A percentile compares a stretch with the other conserved stretches of the same genome.
Conservation (phyloP, 2,797 vertebrate species). For the Kryptolebias ocellatus region DNA sequence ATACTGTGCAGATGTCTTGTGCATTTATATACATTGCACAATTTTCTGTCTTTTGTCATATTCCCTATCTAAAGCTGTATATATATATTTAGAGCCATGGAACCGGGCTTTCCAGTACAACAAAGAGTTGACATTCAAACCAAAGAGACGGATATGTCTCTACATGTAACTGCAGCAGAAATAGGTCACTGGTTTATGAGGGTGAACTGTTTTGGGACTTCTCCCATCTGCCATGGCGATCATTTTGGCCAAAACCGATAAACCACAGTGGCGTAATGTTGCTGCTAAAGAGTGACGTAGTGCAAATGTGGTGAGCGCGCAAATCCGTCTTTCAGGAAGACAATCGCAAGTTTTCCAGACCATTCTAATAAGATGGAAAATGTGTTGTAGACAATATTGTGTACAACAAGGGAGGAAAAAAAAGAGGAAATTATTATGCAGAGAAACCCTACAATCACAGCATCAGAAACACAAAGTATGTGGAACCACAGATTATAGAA, state of each 20-base stretch:
- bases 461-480: constrained; percentile 54
- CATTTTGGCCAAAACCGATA: constrained; percentile 67
- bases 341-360: constrained; percentile 50
- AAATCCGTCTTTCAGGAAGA: constrained; percentile 66
- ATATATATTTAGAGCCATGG: constrained; percentile 14
- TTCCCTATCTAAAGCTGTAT: neutral
- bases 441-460: constrained; percentile 57
- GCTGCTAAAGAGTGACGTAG: constrained; percentile 61
- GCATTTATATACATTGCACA: constrained; percentile 23
- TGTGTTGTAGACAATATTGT: constrained; percentile 68
- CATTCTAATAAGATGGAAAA: constrained; percentile 70
- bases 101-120: neutral
- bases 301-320: constrained; percentile 60
- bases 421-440: constrained; percentile 48
- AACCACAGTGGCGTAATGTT: constrained; percentile 61
- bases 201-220: constrained; percentile 66
- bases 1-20: constrained; percentile 53
- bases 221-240: constrained; percentile 72
- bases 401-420: constrained; percentile 19
- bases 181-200: constrained; percentile 60
- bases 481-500: constrained; percentile 44
- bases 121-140: constrained; percentile 17
- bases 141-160: constrained; percentile 21
- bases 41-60: constrained; percentile 12
- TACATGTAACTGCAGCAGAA: constrained; percentile 53